Conservation (phyloP, 1,140 invertebrate species). For the Bradynema listronoti region DNA sequence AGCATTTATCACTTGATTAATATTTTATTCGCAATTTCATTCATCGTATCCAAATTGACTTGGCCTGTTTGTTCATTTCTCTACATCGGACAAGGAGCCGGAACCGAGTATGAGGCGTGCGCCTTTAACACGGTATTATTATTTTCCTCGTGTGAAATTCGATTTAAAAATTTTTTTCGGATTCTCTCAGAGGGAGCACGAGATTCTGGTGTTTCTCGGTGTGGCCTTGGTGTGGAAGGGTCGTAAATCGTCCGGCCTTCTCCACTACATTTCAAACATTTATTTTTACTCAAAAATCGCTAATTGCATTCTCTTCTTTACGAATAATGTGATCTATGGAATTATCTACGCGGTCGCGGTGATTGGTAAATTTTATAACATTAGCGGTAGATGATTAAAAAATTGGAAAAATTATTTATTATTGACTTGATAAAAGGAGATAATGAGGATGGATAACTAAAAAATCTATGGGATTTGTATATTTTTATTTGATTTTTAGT, state of each 20-base stretch:
- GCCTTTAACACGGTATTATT: not conserved
- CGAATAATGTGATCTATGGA: conserved; percentile 77
- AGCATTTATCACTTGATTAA: conserved; percentile 81
- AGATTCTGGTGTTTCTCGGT: conserved; percentile 86
- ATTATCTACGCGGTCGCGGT: conserved; percentile 73
- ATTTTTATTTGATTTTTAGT: too few relatives aligned
- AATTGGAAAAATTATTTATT: too few relatives aligned
- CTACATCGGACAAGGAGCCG: too few relatives aligned
- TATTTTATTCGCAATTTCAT: conserved; percentile 75
- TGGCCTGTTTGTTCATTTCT: conserved; percentile 43
- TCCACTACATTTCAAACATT: conserved; percentile 78
- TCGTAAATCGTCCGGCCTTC: conserved; percentile 81
- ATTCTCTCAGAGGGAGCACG: conserved; percentile 73
- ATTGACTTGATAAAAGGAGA: too few relatives aligned
- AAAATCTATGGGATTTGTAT: too few relatives aligned
- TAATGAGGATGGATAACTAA: too few relatives aligned
- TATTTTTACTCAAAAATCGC: conserved; percentile 83
- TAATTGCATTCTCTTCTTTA: conserved; percentile 83
- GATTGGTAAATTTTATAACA: too few relatives aligned
- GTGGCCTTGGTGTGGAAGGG: conserved; percentile 86
- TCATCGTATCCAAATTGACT: conserved; percentile 69
- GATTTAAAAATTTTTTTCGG: conserved; percentile 10
- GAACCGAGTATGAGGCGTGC: not conserved
- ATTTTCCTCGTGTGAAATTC: not conserved
- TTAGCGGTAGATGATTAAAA: too few relatives aligned